Evolutionary conservation across 2,888 invertebrate genomes (phyloP).

Genomic region (Idaea dimidiata): DNA sequence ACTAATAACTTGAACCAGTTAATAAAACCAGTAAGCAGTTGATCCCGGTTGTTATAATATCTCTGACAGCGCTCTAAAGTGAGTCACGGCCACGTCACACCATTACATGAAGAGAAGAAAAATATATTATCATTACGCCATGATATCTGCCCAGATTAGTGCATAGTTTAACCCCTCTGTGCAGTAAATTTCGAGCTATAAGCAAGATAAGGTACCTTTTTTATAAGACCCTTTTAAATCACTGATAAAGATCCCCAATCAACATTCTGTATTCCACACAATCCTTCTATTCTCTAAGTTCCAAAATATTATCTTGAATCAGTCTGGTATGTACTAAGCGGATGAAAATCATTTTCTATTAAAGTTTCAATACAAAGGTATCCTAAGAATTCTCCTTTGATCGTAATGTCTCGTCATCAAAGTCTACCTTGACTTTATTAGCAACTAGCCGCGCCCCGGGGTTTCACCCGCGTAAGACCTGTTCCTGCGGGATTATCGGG

Average conservation of each 20-base stretch:
- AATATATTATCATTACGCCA: too few relatives aligned
- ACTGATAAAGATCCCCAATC: neutral
- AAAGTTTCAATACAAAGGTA: slow-evolving; percentile 22
- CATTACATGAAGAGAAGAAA: too few relatives aligned
- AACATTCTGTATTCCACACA: neutral
- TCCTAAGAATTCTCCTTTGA: slow-evolving; percentile 22
- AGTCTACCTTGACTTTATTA: slow-evolving; percentile 18
- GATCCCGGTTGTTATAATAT: too few relatives aligned
- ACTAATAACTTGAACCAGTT: too few relatives aligned
- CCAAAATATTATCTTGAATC: slow-evolving; percentile 11
- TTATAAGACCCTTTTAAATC: neutral
- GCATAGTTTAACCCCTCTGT: too few relatives aligned
- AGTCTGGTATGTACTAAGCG: slow-evolving; percentile 12
- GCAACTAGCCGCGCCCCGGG: slow-evolving; percentile 14
- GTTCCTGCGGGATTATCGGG: too few relatives aligned
- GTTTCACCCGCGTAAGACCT: too few relatives aligned
- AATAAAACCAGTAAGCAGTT: too few relatives aligned
- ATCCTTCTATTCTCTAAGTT: slow-evolving; percentile 10
- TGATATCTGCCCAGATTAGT: too few relatives aligned
- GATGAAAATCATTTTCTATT: slow-evolving; percentile 21
- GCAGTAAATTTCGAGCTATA: neutral
- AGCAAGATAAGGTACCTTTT: neutral
- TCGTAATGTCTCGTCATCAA: slow-evolving; percentile 13
- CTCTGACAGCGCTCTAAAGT: too few relatives aligned
- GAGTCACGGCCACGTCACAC: too few relatives aligned